Percentiles rank a stretch among this genome's conserved stretches.
phyloP scores from a whole-genome alignment of 2,888 invertebrate species.

The Lydus trimaculatus region DNA sequence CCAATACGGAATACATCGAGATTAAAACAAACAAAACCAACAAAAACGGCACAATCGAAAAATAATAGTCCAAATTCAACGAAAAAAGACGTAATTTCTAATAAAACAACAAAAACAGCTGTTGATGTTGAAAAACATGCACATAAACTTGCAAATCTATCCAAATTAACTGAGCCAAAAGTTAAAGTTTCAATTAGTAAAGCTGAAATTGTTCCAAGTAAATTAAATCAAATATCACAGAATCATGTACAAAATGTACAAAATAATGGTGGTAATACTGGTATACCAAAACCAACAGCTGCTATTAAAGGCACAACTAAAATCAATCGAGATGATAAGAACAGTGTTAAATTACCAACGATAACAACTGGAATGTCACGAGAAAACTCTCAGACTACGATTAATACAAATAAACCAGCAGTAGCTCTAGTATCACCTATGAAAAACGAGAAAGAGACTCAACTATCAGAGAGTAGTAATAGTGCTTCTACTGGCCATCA shows the following conservation, averaged over 20 bases:
- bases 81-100: slow-evolving; percentile 50
- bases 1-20: slow-evolving; percentile 51
- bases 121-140: slow-evolving; percentile 58
- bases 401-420: slow-evolving; percentile 50
- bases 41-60: slow-evolving; percentile 48
- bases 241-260: slow-evolving; percentile 35
- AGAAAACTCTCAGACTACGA: slow-evolving; percentile 53
- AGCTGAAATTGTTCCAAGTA: slow-evolving; percentile 15
- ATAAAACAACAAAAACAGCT: slow-evolving; percentile 49
- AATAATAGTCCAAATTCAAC: slow-evolving; percentile 53
- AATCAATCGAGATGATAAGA: slow-evolving; percentile 62
- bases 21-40: slow-evolving; percentile 53
- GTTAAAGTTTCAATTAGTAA: slow-evolving; percentile 46
- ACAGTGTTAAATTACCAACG: slow-evolving; percentile 58
- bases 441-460: slow-evolving; percentile 66
- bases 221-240: slow-evolving; percentile 33
- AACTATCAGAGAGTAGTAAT: slow-evolving; percentile 75
- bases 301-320: slow-evolving; percentile 91
- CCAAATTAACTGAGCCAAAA: slow-evolving; percentile 56
- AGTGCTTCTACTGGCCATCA: slow-evolving; percentile 72
- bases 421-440: slow-evolving; percentile 76
- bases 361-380: slow-evolving; percentile 53
- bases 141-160: slow-evolving; percentile 54
- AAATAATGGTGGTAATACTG: slow-evolving; percentile 64
- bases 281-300: slow-evolving; percentile 90